Conservation (phyloP, 2,113 vertebrate species). For the Sander lucioperca region DNA sequence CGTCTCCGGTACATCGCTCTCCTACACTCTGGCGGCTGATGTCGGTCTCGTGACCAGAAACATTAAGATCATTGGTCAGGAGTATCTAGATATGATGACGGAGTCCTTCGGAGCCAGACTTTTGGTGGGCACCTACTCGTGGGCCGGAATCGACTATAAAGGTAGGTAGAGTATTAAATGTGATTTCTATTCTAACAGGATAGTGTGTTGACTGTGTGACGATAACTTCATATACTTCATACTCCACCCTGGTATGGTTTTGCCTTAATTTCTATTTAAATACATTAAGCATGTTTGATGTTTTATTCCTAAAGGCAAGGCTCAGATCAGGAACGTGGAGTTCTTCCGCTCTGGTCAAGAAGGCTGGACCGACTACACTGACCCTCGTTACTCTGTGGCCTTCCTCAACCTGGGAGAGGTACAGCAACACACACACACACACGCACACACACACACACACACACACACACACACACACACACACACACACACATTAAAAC, state of each 20-base stretch:
- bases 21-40: slow-evolving; percentile 87
- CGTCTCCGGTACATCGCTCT: slow-evolving; percentile 70
- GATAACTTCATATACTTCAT: too few species aligned
- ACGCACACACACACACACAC: too few species aligned
- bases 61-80: slow-evolving; percentile 87
- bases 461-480: too few species aligned
- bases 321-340: slow-evolving; percentile 91
- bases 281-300: background rate
- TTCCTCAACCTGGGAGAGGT: slow-evolving; percentile 89
- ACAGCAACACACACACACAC: too few species aligned
- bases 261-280: background rate
- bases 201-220: too few species aligned
- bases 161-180: slow-evolving; percentile 69
- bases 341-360: slow-evolving; percentile 89
- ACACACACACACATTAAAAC: too few species aligned
- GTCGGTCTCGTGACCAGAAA: slow-evolving; percentile 89
- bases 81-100: slow-evolving; percentile 79
- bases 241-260: background rate
- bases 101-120: slow-evolving; percentile 89
- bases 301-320: slow-evolving; percentile 81
- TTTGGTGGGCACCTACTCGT: slow-evolving; percentile 85
- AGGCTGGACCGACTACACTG: slow-evolving; percentile 78
- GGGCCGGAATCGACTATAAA: slow-evolving; percentile 79
- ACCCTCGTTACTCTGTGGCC: slow-evolving; percentile 88
- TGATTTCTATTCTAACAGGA: background rate